These are phyloP conservation scores for Brachionus paranguensis DNA, from an alignment of 1,140 invertebrate genomes.

Conservation along the genomic window DNA sequence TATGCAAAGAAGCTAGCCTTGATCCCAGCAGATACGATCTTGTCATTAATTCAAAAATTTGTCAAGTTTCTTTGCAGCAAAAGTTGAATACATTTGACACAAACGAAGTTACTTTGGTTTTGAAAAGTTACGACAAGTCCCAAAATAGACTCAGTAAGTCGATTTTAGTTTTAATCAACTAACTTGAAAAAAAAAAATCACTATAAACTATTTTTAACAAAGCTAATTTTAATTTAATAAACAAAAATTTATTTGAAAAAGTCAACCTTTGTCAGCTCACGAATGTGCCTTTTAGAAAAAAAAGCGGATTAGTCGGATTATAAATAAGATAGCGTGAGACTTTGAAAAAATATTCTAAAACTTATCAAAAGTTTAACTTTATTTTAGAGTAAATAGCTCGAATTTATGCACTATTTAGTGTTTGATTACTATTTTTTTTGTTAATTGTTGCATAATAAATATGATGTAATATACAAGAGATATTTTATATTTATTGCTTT, in stretches of 20 bases:
- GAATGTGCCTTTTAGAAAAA: background rate
- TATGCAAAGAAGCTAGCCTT: conserved; percentile 15
- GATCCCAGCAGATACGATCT: conserved; percentile 3
- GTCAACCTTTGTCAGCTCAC: background rate
- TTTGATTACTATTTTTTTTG: background rate
- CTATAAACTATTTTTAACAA: background rate
- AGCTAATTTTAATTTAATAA: background rate
- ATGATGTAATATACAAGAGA: background rate
- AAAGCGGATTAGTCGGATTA: background rate
- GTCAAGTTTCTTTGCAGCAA: background rate
- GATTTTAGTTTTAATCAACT: background rate
- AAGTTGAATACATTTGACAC: background rate
- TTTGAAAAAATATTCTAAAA: background rate
- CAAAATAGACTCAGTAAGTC: background rate
- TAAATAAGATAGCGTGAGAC: background rate
- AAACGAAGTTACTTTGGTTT: conserved; percentile 18
- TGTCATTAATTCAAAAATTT: background rate
- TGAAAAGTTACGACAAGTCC: conserved; percentile 15
- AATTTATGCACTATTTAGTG: background rate
- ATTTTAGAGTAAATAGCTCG: background rate
- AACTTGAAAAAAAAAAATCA: background rate
- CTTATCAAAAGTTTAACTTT: background rate
- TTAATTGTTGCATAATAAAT: background rate
- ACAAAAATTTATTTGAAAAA: background rate
- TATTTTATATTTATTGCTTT: background rate